A percentile compares a stretch with the other conserved stretches of the same genome.
phyloP scores from a whole-genome alignment of 92 coral and sea anemone genomes.

The Ricordea florida region DNA sequence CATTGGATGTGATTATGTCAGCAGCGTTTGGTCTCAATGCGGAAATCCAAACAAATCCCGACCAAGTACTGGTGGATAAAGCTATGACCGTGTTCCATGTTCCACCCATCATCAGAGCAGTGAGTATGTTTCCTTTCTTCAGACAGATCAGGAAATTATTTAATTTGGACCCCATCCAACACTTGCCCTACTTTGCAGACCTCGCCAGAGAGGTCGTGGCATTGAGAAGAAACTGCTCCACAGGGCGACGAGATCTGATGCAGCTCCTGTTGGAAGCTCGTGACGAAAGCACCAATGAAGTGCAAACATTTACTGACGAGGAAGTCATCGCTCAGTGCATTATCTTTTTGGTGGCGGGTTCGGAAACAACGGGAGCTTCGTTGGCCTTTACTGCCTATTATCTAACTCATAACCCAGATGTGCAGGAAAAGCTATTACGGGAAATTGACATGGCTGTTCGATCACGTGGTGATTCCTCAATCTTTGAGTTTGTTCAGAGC shows the following conservation, averaged over 20 bases:
- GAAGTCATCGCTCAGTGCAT: conserved; percentile 78
- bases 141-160: conserved; percentile 33
- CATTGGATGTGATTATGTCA: conserved; percentile 54
- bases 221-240: conserved; percentile 22
- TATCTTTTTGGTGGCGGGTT: conserved; percentile 70
- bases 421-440: conserved; percentile 60
- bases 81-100: conserved; percentile 27
- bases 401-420: conserved; percentile 63
- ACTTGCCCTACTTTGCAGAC: conserved; percentile 47
- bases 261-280: conserved; percentile 77
- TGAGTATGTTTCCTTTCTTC: conserved; percentile 64
- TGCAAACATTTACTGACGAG: conserved; percentile 53
- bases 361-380: conserved; percentile 74
- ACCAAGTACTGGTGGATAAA: conserved; percentile 14
- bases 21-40: conserved; percentile 55
- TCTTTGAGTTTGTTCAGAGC: conserved; percentile 54
- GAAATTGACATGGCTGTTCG: conserved; percentile 60
- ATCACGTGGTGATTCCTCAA: conserved; percentile 25
- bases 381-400: conserved; percentile 55
- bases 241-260: conserved; percentile 66
- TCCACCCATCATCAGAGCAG: conserved; percentile 41
- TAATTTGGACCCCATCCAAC: conserved; percentile 20
- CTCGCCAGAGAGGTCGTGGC: conserved; percentile 53
- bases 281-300: conserved; percentile 14
- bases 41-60: conserved; percentile 51